A percentile compares a stretch with the other conserved stretches of the same genome.
Conservation (phyloP, 2,113 vertebrate species). For the Urocynchramus pylzowi region DNA sequence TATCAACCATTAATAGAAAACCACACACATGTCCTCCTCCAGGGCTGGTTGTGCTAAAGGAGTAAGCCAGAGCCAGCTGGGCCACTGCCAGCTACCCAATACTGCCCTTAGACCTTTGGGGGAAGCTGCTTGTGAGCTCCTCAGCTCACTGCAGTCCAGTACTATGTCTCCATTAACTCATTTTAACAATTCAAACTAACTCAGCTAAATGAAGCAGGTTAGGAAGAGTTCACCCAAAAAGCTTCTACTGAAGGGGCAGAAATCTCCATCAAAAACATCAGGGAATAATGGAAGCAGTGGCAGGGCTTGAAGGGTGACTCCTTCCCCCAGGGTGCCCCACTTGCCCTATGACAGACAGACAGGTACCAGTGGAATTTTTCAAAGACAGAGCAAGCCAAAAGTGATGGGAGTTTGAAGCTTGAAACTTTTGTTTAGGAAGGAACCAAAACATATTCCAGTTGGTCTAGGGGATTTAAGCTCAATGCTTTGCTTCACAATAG, state of each 20-base stretch:
- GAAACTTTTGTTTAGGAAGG: not conserved
- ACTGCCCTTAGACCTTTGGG: not conserved
- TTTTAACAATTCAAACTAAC: not conserved
- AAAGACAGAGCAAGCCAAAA: not conserved
- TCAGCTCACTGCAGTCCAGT: not conserved
- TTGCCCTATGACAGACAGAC: not conserved
- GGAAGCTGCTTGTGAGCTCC: not conserved
- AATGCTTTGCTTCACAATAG: slow-evolving; percentile 2
- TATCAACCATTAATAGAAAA: not conserved
- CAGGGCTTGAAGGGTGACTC: not conserved
- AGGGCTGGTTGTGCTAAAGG: not conserved
- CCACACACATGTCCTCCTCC: not conserved
- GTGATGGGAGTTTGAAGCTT: not conserved
- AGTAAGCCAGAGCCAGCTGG: not conserved
- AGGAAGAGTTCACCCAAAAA: slow-evolving; percentile 5
- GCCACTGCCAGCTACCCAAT: not conserved
- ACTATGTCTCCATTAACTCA: not conserved
- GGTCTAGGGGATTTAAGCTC: not conserved
- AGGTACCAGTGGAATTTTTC: not conserved
- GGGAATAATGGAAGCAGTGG: not conserved
- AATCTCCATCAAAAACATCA: not conserved
- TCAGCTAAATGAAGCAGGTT: slow-evolving; percentile 6
- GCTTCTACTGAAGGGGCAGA: not conserved
- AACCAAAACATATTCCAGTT: not conserved
- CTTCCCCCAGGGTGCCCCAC: not conserved